Percentiles rank a stretch among this genome's conserved stretches.
These are phyloP conservation scores for Brachystomella parvula DNA, from an alignment of 1,140 invertebrate species.

Conservation along the genomic window DNA sequence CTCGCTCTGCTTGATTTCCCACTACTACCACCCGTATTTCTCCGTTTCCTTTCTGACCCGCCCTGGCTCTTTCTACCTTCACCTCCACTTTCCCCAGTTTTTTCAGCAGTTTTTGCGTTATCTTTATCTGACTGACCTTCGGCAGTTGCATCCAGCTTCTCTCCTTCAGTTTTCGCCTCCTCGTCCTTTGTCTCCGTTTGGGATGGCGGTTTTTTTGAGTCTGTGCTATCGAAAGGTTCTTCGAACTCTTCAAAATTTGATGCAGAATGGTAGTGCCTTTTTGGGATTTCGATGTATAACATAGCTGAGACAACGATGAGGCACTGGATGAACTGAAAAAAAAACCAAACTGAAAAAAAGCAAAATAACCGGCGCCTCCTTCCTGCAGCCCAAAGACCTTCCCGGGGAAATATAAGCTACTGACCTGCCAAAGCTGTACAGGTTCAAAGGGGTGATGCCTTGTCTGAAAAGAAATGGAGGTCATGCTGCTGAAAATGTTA, in stretches of 20 bases:
- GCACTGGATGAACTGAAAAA: constrained; percentile 26
- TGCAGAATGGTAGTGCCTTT: not conserved
- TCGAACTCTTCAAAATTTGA: not conserved
- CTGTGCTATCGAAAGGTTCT: too few species aligned
- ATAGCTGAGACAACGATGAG: constrained; percentile 18
- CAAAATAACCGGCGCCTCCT: not conserved
- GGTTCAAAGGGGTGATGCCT: constrained; percentile 31
- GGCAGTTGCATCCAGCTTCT: not conserved
- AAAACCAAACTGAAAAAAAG: not conserved
- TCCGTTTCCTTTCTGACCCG: not conserved
- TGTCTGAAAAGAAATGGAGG: constrained; percentile 30
- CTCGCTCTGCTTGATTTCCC: not conserved
- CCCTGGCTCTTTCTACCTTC: not conserved
- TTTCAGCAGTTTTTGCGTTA: too few species aligned
- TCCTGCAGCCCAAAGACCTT: too few species aligned
- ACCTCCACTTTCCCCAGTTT: too few species aligned
- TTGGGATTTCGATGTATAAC: constrained; percentile 19
- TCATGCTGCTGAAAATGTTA: constrained; percentile 18
- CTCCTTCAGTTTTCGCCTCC: not conserved
- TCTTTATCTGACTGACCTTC: not conserved
- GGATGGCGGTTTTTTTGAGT: not conserved
- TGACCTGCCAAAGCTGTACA: constrained; percentile 29
- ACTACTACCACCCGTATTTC: not conserved
- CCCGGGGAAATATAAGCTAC: too few species aligned
- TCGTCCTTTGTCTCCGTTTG: not conserved